Conservation (phyloP, 1,140 invertebrate genomes). For the Tetramorium alpestre region DNA sequence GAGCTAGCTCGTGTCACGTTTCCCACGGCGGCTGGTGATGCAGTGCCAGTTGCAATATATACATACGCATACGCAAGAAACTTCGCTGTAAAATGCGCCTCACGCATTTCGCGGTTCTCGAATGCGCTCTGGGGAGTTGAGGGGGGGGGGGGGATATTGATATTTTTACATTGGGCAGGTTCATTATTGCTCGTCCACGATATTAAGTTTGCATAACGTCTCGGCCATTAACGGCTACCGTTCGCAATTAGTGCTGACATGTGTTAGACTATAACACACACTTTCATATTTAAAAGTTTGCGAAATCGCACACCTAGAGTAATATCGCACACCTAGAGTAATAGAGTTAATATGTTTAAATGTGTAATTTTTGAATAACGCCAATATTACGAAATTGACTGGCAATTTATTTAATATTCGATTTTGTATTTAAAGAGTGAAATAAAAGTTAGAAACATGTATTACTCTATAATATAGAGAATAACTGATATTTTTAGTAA, state of each 20-base stretch:
- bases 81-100: slow-evolving; percentile 63
- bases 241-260: slow-evolving; percentile 17
- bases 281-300: slow-evolving; percentile 22
- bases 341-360: neutral
- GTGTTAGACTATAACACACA: neutral
- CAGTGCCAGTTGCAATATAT: slow-evolving; percentile 45
- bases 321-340: neutral
- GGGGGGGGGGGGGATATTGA: neutral
- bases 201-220: slow-evolving; percentile 38
- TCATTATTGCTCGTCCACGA: slow-evolving; percentile 36
- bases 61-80: slow-evolving; percentile 68
- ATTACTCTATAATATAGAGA: too few species aligned
- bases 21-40: slow-evolving; percentile 68
- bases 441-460: neutral
- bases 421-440: neutral
- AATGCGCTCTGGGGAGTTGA: slow-evolving; percentile 3
- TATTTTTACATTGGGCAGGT: slow-evolving; percentile 49
- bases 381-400: neutral
- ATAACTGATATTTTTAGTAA: too few species aligned
- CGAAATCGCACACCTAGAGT: neutral
- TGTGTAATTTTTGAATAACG: neutral
- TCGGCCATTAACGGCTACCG: slow-evolving; percentile 14
- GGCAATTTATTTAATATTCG: neutral
- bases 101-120: slow-evolving; percentile 66
- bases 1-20: slow-evolving; percentile 70